Evolutionary conservation across 2,888 invertebrate genomes (phyloP), one percentile per base, ranked within the genome.

Genomic region (Chymomyza amoena): DNA sequence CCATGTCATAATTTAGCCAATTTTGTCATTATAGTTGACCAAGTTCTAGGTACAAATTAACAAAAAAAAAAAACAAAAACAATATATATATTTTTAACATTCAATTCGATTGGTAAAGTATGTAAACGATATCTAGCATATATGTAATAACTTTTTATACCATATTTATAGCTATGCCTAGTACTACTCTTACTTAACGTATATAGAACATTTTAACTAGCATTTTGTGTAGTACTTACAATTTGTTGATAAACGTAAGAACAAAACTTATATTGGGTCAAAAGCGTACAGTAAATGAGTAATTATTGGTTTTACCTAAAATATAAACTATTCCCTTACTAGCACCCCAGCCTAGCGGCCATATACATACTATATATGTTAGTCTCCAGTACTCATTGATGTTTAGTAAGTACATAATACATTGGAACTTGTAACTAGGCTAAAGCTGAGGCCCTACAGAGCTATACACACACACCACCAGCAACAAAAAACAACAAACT

Each of bases 1-100:
- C 64, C 83, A 85, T 83, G 72, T 36, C 15, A 51, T 70, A 81
- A 73, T 75, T 73, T 85, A 84, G 84, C 74, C 73, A 81, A 73
- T 69, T 82, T 82, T 84, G 81, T 72, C 81, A 82, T 82, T 84
- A 80, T 81, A 81, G 81, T 81, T 81, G 81, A 79, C 81, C 83
- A 83, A 77, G 78, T 84, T 63, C 63, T 72, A 28, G 32, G 60
- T 60, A 60, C 60, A 25, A 57, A 28, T 25, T 15, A 57, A 57
- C n/a, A 60, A 60, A n/a, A 18, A 57, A 59, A 52, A 28, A 51
- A 56, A 54, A 28, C 20, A 54, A 52, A 51, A 73, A 72, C 45
- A 66, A 72, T 5, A 18, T 25, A 25, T 54, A 54, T 18, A 54
- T 54, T 54, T 20, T 16, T 18, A 16, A 69, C 67, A 73, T 68